Conservation (phyloP, 2,888 invertebrate genomes). For the Conus canariensis region DNA sequence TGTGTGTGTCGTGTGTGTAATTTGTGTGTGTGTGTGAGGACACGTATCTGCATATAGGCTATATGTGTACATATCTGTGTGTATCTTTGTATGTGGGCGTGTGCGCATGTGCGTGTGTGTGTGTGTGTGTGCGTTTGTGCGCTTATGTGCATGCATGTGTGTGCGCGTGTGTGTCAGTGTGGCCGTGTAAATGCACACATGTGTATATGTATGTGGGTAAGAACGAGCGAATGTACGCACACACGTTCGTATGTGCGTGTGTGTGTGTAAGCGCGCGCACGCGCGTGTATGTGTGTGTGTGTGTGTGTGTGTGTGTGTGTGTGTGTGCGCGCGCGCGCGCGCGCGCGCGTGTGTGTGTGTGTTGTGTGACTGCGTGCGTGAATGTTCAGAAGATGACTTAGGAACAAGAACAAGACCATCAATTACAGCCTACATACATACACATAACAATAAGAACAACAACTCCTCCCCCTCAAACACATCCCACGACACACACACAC, state of each 20-base stretch:
- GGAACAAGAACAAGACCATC: too few species aligned
- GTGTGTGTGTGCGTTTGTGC: neutral
- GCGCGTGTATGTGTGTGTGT: neutral
- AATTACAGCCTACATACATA: too few species aligned
- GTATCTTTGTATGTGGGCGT: too few species aligned
- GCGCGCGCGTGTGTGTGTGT: neutral
- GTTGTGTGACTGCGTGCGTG: neutral
- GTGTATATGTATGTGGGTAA: neutral
- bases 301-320: neutral
- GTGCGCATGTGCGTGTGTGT: too few species aligned
- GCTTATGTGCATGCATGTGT: neutral
- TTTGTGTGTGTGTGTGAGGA: neutral
- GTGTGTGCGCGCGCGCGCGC: neutral
- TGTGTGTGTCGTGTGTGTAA: neutral
- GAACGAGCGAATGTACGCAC: neutral
- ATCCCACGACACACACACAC: too few species aligned
- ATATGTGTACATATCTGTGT: neutral
- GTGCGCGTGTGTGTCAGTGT: too few species aligned
- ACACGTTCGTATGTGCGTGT: neutral
- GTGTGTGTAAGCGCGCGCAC: neutral
- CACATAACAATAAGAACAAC: too few species aligned
- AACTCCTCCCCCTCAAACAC: too few species aligned
- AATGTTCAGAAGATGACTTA: neutral
- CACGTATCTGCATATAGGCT: too few species aligned
- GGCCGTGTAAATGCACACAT: too few species aligned